A percentile compares a stretch with the other conserved stretches of the same genome.
These are phyloP conservation scores for Congeria kusceri DNA, from an alignment of 2,888 invertebrate species.

Conservation along the genomic window DNA sequence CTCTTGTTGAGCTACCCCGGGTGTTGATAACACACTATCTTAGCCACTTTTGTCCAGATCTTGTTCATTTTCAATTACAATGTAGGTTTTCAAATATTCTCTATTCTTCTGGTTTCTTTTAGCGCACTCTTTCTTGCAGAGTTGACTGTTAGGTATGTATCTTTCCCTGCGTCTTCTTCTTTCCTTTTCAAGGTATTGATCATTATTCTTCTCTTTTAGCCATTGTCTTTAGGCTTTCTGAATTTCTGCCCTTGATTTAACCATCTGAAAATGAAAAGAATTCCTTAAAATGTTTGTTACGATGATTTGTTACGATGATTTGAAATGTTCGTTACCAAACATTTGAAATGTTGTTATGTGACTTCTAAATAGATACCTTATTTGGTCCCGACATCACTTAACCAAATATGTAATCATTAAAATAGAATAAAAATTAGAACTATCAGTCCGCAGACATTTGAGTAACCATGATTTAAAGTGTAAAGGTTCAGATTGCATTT, in stretches of 20 bases:
- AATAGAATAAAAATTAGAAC: too few species aligned
- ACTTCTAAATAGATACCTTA: too few species aligned
- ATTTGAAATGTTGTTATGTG: too few species aligned
- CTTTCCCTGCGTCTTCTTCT: neutral
- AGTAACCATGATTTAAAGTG: too few species aligned
- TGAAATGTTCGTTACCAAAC: neutral
- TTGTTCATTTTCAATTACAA: too few species aligned
- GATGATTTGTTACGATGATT: neutral
- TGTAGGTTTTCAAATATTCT: neutral
- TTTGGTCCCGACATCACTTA: too few species aligned
- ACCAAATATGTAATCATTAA: too few species aligned
- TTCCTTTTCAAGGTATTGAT: neutral
- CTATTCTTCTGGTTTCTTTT: neutral
- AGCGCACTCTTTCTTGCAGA: neutral
- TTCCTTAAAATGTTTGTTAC: neutral
- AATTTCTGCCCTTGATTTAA: neutral
- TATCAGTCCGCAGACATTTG: too few species aligned
- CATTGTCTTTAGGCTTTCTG: neutral
- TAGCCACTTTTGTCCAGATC: too few species aligned
- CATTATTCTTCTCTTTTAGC: neutral
- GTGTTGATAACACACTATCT: too few species aligned
- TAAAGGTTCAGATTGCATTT: too few species aligned
- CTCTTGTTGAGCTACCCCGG: too few species aligned
- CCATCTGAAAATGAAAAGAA: neutral
- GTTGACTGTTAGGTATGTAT: neutral